Conservation (phyloP, 2,113 vertebrate species). For the Montifringilla adamsi region DNA sequence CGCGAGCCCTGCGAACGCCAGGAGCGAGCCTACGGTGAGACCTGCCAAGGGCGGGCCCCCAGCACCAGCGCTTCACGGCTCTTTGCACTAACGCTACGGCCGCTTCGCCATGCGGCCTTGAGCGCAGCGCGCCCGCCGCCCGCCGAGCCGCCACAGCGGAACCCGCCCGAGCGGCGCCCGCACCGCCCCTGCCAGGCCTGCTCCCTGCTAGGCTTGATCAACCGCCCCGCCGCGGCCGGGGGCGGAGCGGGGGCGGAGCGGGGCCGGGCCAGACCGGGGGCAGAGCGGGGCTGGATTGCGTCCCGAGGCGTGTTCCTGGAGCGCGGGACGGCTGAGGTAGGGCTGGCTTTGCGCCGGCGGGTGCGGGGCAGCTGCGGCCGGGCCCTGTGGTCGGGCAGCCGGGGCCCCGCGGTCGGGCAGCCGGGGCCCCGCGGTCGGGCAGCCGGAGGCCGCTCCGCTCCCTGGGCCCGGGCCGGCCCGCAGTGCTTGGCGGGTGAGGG, state of each 20-base stretch:
- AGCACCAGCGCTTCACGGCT: not conserved
- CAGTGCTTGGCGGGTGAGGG: not conserved
- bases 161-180: rapidly evolving
- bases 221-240: too few relatives aligned
- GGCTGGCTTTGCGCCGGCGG: too few relatives aligned
- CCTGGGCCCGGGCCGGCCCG: not conserved
- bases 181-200: rapidly evolving
- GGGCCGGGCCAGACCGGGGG: too few relatives aligned
- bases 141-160: not conserved
- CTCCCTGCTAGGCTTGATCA: not conserved
- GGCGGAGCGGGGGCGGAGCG: not conserved
- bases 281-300: not conserved
- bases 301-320: too few relatives aligned
- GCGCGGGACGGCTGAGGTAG: not conserved
- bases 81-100: rapidly evolving
- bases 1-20: rapidly evolving
- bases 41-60: rapidly evolving
- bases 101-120: rapidly evolving
- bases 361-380: not conserved
- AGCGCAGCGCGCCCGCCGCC: not conserved
- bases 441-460: not conserved
- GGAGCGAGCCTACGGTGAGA: rapidly evolving
- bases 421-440: not conserved
- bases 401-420: not conserved
- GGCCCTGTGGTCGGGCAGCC: not conserved